Evolutionary conservation across 2,797 vertebrate species (phyloP).

Genomic region (Gambusia yucatana): DNA sequence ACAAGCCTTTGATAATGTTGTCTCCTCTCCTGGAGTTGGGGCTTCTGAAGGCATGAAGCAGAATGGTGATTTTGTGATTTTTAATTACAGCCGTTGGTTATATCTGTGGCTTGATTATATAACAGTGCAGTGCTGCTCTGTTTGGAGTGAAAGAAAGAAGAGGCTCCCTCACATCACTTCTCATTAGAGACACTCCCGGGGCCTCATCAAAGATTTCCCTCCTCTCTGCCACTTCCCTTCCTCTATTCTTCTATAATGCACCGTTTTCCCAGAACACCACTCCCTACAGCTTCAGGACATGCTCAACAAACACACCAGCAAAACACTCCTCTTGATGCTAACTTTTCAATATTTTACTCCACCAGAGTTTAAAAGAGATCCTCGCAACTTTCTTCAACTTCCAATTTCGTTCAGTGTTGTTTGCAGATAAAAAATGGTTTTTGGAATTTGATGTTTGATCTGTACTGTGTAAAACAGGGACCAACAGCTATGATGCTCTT

Average conservation of each 20-base stretch:
- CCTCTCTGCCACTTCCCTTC: constrained; percentile 62
- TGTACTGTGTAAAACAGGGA: constrained; percentile 23
- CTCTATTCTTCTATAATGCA: constrained; percentile 69
- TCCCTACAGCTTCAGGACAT: constrained; percentile 75
- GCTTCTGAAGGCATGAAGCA: constrained; percentile 57
- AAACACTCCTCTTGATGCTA: constrained; percentile 65
- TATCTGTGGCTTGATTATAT: constrained; percentile 73
- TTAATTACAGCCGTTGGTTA: constrained; percentile 79
- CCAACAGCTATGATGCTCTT: constrained; percentile 15
- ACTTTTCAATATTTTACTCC: constrained; percentile 66
- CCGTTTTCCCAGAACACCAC: constrained; percentile 72
- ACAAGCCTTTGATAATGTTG: constrained; percentile 51
- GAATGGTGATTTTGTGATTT: constrained; percentile 73
- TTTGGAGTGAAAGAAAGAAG: constrained; percentile 61
- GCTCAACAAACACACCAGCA: constrained; percentile 74
- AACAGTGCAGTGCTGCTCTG: constrained; percentile 61
- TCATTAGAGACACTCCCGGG: constrained; percentile 79
- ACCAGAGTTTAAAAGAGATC: constrained; percentile 27
- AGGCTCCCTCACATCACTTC: constrained; percentile 65
- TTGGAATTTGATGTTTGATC: constrained; percentile 48
- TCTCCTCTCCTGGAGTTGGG: constrained; percentile 52
- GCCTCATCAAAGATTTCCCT: constrained; percentile 78
- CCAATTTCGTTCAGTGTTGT: constrained; percentile 33
- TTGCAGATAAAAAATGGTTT: constrained; percentile 44
- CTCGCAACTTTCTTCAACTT: constrained; percentile 31